phyloP scores from a whole-genome alignment of 1,140 invertebrate genomes.

The Trichonephila clavipes region DNA sequence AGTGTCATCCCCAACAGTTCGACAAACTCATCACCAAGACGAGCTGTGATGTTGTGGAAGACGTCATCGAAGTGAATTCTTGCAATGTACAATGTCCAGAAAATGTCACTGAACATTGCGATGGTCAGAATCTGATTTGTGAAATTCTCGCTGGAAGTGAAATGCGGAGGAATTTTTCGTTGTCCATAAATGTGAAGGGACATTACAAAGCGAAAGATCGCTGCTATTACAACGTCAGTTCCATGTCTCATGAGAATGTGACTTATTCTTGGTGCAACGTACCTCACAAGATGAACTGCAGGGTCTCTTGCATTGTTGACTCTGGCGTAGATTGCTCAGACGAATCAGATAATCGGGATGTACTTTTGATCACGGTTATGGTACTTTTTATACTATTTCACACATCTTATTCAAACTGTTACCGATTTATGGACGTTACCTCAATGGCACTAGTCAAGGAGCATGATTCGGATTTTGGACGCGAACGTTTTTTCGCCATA shows the following conservation, averaged over 20 bases:
- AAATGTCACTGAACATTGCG: constrained; percentile 63
- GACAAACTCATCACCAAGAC: constrained; percentile 38
- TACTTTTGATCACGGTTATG: constrained; percentile 25
- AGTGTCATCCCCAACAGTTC: constrained; percentile 48
- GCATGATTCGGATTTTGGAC: constrained; percentile 61
- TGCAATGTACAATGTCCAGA: constrained; percentile 58
- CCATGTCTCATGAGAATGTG: constrained; percentile 50
- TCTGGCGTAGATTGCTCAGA: constrained; percentile 15
- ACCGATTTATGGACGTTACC: constrained; percentile 58
- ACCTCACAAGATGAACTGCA: constrained; percentile 61
- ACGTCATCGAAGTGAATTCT: constrained; percentile 43
- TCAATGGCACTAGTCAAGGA: constrained; percentile 55
- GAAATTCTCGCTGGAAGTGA: constrained; percentile 51
- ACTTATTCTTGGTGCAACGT: constrained; percentile 68
- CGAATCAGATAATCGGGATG: neutral
- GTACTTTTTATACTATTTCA: constrained; percentile 30
- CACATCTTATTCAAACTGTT: constrained; percentile 26
- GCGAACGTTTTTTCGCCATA: constrained; percentile 52
- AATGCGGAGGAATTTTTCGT: constrained; percentile 17
- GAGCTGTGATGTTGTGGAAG: constrained; percentile 31
- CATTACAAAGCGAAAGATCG: constrained; percentile 26
- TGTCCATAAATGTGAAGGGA: constrained; percentile 32
- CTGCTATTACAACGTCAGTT: constrained; percentile 58
- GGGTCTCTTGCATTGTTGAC: constrained; percentile 25
- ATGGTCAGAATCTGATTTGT: constrained; percentile 62